Percentiles rank a stretch among this genome's conserved stretches.
Conservation (phyloP, 92 coral and sea anemone genomes). For the Diadumene lineata region DNA sequence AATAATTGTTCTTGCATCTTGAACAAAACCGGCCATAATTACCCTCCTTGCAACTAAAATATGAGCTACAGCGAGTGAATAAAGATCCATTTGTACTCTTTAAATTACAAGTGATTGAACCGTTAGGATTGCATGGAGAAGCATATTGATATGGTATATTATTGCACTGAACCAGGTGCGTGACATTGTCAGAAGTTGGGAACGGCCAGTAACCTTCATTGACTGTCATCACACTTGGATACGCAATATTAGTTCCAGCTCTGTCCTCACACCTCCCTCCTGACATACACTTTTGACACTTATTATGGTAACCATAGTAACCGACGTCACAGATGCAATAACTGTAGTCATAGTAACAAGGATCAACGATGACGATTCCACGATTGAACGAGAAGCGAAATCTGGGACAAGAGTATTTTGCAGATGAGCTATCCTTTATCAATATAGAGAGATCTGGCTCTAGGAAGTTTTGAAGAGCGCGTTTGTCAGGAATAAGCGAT, state of each 20-base stretch:
- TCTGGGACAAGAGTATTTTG: conserved; percentile 64
- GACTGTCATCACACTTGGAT: conserved; percentile 61
- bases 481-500: conserved; percentile 12
- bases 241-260: too few species aligned
- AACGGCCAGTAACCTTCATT: conserved; percentile 76
- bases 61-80: conserved; percentile 36
- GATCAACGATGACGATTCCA: conserved; percentile 68
- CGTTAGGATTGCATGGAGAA: conserved; percentile 60
- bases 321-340: conserved; percentile 73
- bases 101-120: conserved; percentile 42
- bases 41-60: conserved; percentile 52
- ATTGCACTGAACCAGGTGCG: conserved; percentile 62
- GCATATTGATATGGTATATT: not conserved
- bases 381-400: conserved; percentile 54
- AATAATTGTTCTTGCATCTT: conserved; percentile 42
- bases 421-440: conserved; percentile 25
- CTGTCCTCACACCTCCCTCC: conserved; percentile 57
- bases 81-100: conserved; percentile 5
- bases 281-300: conserved; percentile 62
- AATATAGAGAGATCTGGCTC: conserved; percentile 48
- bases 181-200: conserved; percentile 49
- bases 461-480: conserved; percentile 56
- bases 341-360: conserved; percentile 54
- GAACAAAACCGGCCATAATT: conserved; percentile 64
- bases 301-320: conserved; percentile 54